These are phyloP conservation scores for Lanius collurio DNA, from an alignment of 2,113 vertebrate species.

Conservation along the genomic window DNA sequence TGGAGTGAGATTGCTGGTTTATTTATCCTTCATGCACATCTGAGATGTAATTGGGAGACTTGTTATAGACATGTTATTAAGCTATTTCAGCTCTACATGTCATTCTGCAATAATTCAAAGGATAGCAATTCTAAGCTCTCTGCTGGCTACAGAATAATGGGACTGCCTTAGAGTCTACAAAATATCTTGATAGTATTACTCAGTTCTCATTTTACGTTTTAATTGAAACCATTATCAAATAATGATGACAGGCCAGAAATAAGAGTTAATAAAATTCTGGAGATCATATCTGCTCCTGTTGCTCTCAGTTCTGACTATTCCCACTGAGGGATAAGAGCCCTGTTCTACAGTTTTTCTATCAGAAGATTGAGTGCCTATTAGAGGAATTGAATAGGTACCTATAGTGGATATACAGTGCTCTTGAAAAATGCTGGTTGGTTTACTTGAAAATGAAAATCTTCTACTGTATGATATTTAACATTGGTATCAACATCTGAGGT, in stretches of 20 bases:
- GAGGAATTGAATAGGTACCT: not conserved
- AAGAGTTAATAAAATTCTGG: not conserved
- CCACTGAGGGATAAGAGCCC: not conserved
- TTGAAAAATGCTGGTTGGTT: not conserved
- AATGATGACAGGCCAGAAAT: not conserved
- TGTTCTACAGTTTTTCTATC: not conserved
- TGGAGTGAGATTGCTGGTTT: not conserved
- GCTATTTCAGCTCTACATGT: not conserved
- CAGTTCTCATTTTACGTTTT: constrained; percentile 30
- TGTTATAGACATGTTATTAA: constrained; percentile 11
- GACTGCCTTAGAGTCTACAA: not conserved
- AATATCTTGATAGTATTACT: not conserved
- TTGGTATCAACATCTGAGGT: not conserved
- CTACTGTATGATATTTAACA: not conserved
- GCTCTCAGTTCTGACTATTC: not conserved
- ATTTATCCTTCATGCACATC: not conserved
- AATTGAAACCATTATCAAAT: constrained; percentile 20
- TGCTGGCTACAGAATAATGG: not conserved
- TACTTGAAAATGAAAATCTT: not conserved
- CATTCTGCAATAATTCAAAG: not conserved
- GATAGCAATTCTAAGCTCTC: not conserved
- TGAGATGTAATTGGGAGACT: constrained; percentile 1
- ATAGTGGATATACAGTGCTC: not conserved
- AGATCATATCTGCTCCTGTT: not conserved
- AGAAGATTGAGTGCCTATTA: not conserved